A percentile compares a stretch with the other conserved stretches of the same genome.
Conservation (phyloP, 2,113 vertebrate species). For the Brachyhypopomus occidentalis region DNA sequence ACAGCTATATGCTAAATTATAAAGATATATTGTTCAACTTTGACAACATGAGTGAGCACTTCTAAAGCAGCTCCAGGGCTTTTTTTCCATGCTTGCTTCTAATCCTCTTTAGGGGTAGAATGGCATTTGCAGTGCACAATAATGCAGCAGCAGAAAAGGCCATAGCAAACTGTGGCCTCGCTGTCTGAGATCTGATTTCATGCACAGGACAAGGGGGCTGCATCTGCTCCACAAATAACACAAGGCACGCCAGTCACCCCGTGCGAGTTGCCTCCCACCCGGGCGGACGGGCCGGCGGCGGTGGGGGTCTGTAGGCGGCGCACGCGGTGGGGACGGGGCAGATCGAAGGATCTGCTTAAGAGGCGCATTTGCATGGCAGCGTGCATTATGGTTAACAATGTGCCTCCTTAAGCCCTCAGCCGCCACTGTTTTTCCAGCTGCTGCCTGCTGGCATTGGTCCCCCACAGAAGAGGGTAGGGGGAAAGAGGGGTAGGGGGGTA, state of each 20-base stretch:
- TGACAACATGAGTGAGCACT: not conserved
- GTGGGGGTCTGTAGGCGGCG: conserved; percentile 52
- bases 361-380: conserved; percentile 59
- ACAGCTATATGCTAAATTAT: not conserved
- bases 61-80: conserved; percentile 19
- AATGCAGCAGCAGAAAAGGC: conserved; percentile 64
- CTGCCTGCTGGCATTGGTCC: conserved; percentile 58
- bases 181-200: conserved; percentile 71
- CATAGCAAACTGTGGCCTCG: conserved; percentile 65
- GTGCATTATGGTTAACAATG: conserved; percentile 63
- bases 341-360: conserved; percentile 65
- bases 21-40: conserved; percentile 2
- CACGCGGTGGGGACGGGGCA: conserved; percentile 29
- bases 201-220: conserved; percentile 52
- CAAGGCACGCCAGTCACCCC: conserved; percentile 58
- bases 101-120: conserved; percentile 70
- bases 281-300: conserved; percentile 45
- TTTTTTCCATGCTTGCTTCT: conserved; percentile 59
- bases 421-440: conserved; percentile 69
- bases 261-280: conserved; percentile 51
- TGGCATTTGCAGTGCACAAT: conserved; percentile 64
- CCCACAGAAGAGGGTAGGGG: conserved; percentile 46
- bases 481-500: no score
- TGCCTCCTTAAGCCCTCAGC: conserved; percentile 61
- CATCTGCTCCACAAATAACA: conserved; percentile 50